phyloP scores from a whole-genome alignment of 2,113 vertebrate species.

The Antigone vipio region DNA sequence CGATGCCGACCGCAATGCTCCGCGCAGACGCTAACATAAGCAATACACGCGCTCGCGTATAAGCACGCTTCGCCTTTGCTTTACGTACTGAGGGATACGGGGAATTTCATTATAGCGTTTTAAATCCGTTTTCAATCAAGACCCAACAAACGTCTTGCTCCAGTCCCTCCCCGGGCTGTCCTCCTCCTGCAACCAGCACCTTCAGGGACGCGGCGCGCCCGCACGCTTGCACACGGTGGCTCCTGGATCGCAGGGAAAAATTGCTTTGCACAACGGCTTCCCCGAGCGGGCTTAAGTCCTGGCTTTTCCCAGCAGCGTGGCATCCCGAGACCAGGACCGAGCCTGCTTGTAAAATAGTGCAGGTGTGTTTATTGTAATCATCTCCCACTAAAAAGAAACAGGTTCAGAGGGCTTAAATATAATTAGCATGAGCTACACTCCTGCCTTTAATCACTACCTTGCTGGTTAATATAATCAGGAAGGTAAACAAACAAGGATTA shows the following conservation, averaged over 20 bases:
- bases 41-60: rapidly evolving
- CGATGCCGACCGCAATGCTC: rapidly evolving
- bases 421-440: not conserved
- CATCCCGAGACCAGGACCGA: not conserved
- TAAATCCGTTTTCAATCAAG: not conserved
- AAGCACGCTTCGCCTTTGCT: not conserved
- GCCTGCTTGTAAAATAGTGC: conserved; percentile 36
- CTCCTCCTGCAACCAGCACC: not conserved
- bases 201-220: not conserved
- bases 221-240: rapidly evolving
- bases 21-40: rapidly evolving
- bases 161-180: not conserved
- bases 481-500: conserved; percentile 23
- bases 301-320: not conserved
- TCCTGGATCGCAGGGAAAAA: not conserved
- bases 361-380: conserved; percentile 77
- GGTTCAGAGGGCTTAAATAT: not conserved
- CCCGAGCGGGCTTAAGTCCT: not conserved
- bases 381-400: conserved; percentile 4
- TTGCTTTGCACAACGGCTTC: rapidly evolving
- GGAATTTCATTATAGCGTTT: not conserved
- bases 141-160: not conserved
- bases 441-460: conserved; percentile 52
- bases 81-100: not conserved
- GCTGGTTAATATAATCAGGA: conserved; percentile 9